These are phyloP conservation scores for Aromia moschata DNA, from an alignment of 2,888 invertebrate species.

Conservation along the genomic window DNA sequence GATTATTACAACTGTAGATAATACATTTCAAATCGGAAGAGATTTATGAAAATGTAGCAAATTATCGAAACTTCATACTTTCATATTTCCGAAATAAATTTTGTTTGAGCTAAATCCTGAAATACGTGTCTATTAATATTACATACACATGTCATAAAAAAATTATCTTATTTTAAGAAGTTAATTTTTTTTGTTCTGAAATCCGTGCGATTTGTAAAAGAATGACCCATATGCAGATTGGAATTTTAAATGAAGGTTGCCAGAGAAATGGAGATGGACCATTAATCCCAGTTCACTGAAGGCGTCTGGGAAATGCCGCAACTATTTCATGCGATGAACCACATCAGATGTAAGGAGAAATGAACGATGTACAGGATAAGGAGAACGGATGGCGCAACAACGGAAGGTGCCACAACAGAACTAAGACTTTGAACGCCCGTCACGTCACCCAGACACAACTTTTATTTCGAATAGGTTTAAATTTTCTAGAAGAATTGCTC, in stretches of 20 bases:
- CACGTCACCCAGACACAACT: conserved; percentile 8
- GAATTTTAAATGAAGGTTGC: not conserved
- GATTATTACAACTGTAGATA: too few species aligned
- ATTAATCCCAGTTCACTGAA: not conserved
- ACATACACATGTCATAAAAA: too few species aligned
- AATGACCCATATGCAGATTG: too few species aligned
- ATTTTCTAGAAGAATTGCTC: not conserved
- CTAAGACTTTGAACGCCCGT: conserved; percentile 4
- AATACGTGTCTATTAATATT: too few species aligned
- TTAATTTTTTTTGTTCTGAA: too few species aligned
- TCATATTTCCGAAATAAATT: too few species aligned
- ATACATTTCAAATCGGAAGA: too few species aligned
- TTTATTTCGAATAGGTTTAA: conserved; percentile 8
- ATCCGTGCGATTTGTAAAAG: too few species aligned
- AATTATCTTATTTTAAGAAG: too few species aligned
- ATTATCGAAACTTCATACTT: too few species aligned
- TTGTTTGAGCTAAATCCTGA: too few species aligned
- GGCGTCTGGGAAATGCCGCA: not conserved
- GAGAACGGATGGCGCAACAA: not conserved
- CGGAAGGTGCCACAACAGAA: conserved; percentile 1
- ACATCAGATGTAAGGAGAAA: not conserved
- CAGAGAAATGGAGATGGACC: not conserved
- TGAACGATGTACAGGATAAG: not conserved
- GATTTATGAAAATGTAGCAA: too few species aligned
- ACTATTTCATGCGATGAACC: not conserved